phyloP scores from a whole-genome alignment of 2,888 invertebrate genomes.

The Dicycla oo region DNA sequence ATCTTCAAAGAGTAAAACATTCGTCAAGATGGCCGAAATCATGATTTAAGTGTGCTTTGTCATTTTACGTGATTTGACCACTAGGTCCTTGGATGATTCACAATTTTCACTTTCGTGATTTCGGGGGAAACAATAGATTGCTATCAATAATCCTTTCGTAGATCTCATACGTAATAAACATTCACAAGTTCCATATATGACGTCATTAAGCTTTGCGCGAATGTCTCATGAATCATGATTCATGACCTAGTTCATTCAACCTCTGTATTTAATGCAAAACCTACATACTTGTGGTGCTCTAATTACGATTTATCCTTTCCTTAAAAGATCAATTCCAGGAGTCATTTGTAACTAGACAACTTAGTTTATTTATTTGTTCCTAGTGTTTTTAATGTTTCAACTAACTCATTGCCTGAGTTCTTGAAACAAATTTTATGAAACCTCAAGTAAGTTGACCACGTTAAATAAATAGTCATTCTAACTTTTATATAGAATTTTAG shows the following conservation, averaged over 20 bases:
- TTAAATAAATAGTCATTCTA: slow-evolving; percentile 45
- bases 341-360: neutral
- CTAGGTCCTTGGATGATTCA: slow-evolving; percentile 17
- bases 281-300: slow-evolving; percentile 22
- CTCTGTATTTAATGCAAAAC: slow-evolving; percentile 31
- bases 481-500: slow-evolving; percentile 63
- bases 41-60: neutral
- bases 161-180: slow-evolving; percentile 26
- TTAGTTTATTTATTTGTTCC: neutral
- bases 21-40: neutral
- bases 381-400: neutral
- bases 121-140: slow-evolving; percentile 8
- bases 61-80: neutral
- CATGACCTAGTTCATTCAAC: slow-evolving; percentile 59
- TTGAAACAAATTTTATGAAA: slow-evolving; percentile 1
- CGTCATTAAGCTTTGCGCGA: slow-evolving; percentile 48
- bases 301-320: slow-evolving; percentile 18
- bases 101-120: slow-evolving; percentile 24
- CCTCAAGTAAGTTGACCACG: slow-evolving; percentile 30
- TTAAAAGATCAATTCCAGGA: slow-evolving; percentile 5
- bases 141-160: slow-evolving; percentile 30
- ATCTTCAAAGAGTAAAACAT: neutral
- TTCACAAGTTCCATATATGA: slow-evolving; percentile 38
- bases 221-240: slow-evolving; percentile 51
- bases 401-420: neutral